These are phyloP conservation scores for Channa maculata DNA, from an alignment of 2,113 vertebrate genomes.

Conservation along the genomic window DNA sequence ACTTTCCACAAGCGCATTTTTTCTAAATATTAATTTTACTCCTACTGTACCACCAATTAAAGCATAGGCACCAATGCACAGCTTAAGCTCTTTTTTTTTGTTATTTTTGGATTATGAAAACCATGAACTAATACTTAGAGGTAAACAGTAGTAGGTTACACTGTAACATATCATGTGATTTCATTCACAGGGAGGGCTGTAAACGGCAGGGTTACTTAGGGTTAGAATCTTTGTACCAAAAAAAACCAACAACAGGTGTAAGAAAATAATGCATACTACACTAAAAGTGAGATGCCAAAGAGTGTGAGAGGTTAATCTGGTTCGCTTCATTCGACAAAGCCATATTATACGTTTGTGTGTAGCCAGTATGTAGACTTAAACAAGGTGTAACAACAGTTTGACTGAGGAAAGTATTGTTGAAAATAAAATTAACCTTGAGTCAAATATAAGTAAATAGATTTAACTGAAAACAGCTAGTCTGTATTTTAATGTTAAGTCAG, in stretches of 20 bases:
- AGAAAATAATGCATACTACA: neutral
- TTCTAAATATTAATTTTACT: neutral
- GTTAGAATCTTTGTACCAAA: neutral
- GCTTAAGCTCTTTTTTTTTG: neutral
- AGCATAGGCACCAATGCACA: neutral
- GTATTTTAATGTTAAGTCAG: neutral
- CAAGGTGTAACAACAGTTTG: neutral
- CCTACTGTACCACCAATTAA: neutral
- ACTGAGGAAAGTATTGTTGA: too few species aligned
- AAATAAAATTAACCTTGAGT: too few species aligned
- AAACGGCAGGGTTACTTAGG: neutral
- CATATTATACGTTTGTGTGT: neutral
- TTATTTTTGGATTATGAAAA: constrained; percentile 15
- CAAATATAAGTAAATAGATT: neutral
- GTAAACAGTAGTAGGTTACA: neutral
- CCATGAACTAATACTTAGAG: neutral
- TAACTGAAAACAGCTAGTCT: neutral
- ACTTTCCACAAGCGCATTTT: constrained; percentile 15
- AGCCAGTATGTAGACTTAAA: neutral
- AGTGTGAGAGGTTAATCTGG: neutral
- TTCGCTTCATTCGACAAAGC: neutral
- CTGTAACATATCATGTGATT: neutral
- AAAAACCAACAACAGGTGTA: neutral
- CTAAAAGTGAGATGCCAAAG: constrained; percentile 26
- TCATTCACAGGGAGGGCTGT: neutral